Base-by-base conservation (phyloP, 2,113 vertebrate genomes). In the Gymnocephalus cernua region DNA sequence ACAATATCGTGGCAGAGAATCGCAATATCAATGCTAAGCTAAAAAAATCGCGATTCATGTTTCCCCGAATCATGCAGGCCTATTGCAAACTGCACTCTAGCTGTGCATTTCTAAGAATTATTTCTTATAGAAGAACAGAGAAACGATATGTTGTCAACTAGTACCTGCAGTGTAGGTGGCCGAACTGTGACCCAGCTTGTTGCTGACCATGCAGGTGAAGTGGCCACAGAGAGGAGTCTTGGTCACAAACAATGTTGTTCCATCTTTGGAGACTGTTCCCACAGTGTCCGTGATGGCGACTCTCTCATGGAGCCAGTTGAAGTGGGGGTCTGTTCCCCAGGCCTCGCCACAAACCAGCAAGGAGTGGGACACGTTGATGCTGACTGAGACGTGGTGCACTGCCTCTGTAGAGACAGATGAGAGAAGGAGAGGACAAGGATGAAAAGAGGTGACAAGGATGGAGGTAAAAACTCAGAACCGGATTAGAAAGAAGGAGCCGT, bases 191-290 rank as follows among this genome's bases (percentile, higher is more conserved):
- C 95, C 92, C 79, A 95, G 84, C 64, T 88, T 89, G 85, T 96
- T 96, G 74, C 91, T 91, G 65, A 95, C 94, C 50, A 90, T 48
- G 80, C 95, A 96, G 85, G 94, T 95, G 89, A 95, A 96, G 83
- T 92, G 92, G 41, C 95, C 95, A 29, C 95, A 96, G 32, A 93
- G 50, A 0, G 93, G 88, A 0, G 10, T 58, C 62, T 64, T 74
- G 62, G 88, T 90, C 66, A 95, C 86, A n/a, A 72, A 16, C 72
- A 96, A 64, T 0, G 76, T 86, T 0, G 77, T 82, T 21, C 95
- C 93, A n/a, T 95, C 92, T 0, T 64, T 35, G 18, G 94, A 95
- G 57, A 94, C 81, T 0, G 1, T 82, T 0, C 95, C 95, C 85
- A 94, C 86, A 0, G 59, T 56, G 7, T 79, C 29, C 1, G 85